phyloP scores from a whole-genome alignment of 2,797 vertebrate species.

The Leptoclinus maculatus region DNA sequence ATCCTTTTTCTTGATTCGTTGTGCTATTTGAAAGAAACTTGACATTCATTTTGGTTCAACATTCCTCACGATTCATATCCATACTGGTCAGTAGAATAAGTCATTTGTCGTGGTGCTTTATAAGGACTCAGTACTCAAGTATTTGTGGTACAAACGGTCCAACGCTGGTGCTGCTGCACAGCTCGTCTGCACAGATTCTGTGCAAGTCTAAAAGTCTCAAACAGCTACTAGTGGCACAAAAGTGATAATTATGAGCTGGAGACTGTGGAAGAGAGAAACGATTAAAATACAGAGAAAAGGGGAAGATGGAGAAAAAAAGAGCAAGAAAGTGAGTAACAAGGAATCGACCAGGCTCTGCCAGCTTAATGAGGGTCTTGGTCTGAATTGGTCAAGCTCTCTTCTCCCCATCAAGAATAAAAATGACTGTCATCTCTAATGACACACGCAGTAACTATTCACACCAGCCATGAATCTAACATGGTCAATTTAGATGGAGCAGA shows the following conservation, averaged over 20 bases:
- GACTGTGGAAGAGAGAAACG: background rate
- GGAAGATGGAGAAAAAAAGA: slow-evolving; percentile 8
- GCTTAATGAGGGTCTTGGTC: background rate
- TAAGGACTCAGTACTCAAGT: background rate
- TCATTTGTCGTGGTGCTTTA: background rate
- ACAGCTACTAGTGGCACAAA: background rate
- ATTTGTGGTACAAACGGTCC: background rate
- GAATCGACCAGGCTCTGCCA: background rate
- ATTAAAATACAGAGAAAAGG: background rate
- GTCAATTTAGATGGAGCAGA: slow-evolving; percentile 25
- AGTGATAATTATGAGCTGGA: slow-evolving; percentile 23
- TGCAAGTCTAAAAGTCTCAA: background rate
- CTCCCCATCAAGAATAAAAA: slow-evolving; percentile 19
- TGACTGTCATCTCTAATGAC: slow-evolving; percentile 27
- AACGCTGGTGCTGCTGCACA: background rate
- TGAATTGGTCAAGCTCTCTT: slow-evolving; percentile 13
- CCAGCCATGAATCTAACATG: slow-evolving; percentile 45
- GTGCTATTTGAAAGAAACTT: background rate
- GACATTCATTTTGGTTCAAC: background rate
- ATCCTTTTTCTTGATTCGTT: background rate
- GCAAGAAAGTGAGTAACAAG: background rate
- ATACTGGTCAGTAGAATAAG: background rate
- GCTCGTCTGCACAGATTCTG: background rate
- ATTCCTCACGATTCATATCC: background rate
- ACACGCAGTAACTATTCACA: slow-evolving; percentile 25